Base-by-base conservation (phyloP, 2,797 vertebrate species). In the Coranthus polyacanthus region DNA sequence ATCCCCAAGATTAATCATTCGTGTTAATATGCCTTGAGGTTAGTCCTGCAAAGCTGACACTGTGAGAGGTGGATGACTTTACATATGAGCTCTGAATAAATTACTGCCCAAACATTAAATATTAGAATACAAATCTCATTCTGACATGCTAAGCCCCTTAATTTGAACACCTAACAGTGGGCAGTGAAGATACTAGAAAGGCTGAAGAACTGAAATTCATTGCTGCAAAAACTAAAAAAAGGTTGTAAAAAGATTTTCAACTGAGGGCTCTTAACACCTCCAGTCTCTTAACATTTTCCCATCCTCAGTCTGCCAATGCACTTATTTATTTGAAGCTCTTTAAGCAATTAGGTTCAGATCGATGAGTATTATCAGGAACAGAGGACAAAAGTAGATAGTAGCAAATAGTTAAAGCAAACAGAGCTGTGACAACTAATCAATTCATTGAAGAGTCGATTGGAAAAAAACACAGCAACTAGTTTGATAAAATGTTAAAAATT, bases 1-100 rank as follows among this genome's bases (percentile, higher is more conserved):
- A 79, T 66, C 55, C 52, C 60, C 13, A 16, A 64, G 55, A 82
- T 82, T 47, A 70, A 55, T 78, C 61, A 24, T 38, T 50, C 0
- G 9, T 72, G 57, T 55, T 61, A 67, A 72, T 68, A 12, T 41
- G 52, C 58, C 71, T 58, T 29, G 2, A 67, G 47, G 67, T 26
- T 29, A 29, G 46, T 52, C 52, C 65, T 73, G 46, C 45, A 58
- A 58, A 57, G 47, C 10, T 6, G 10, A 58, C 24, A 65, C 24
- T n/a, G 29, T 34, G 4, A 65, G 38, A 11, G 9, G 29, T 21
- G 37, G 43, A 54, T 36, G 22, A 4, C 29, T n/a, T 9, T 8
- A n/a, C 22, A 52, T 9, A 15, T 18, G 22, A 2, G 43, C 50
- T 52, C 41, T 32, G n/a, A 71, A 62, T 65, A 67, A 58, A 64